These are phyloP conservation scores for Plectus sambesii DNA, from an alignment of 1,140 invertebrate genomes.

Conservation along the genomic window DNA sequence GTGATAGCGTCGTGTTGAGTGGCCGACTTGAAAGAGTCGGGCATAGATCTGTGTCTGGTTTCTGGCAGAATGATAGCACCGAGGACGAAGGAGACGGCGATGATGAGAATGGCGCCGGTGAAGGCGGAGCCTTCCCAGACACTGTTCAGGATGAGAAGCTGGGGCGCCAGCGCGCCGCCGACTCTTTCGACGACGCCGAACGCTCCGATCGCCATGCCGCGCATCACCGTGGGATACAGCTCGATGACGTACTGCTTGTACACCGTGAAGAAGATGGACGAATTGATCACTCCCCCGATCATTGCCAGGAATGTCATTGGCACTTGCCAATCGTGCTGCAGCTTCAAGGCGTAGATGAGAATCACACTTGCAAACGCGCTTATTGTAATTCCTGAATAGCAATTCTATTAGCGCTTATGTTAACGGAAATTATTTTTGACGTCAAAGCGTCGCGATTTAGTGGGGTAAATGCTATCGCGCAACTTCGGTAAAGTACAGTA, in stretches of 20 bases:
- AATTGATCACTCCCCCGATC: conserved; percentile 31
- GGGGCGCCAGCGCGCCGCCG: conserved; percentile 26
- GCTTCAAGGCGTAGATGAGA: no score
- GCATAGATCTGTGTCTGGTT: conserved; percentile 22
- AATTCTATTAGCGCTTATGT: no score
- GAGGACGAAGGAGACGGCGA: conserved; percentile 16
- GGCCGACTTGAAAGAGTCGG: no score
- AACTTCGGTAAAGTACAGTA: no score
- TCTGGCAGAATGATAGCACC: conserved; percentile 24
- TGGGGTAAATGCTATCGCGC: no score
- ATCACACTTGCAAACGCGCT: no score
- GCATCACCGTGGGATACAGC: conserved; percentile 32
- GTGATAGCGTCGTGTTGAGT: no score
- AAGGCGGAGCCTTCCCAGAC: conserved; percentile 25
- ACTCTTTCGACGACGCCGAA: conserved; percentile 29
- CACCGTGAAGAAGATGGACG: conserved; percentile 33
- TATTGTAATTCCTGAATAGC: no score
- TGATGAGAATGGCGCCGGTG: conserved; percentile 22
- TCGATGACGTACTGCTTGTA: conserved; percentile 36
- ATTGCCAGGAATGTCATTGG: conserved; percentile 29
- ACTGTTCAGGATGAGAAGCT: conserved; percentile 22
- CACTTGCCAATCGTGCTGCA: no score
- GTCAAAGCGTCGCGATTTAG: no score
- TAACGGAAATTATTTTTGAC: no score
- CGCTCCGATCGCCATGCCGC: conserved; percentile 26